Percentiles rank a stretch among this genome's conserved stretches.
Evolutionary conservation across 2,113 vertebrate genomes (phyloP).

Genomic region (Trogon surrucura): DNA sequence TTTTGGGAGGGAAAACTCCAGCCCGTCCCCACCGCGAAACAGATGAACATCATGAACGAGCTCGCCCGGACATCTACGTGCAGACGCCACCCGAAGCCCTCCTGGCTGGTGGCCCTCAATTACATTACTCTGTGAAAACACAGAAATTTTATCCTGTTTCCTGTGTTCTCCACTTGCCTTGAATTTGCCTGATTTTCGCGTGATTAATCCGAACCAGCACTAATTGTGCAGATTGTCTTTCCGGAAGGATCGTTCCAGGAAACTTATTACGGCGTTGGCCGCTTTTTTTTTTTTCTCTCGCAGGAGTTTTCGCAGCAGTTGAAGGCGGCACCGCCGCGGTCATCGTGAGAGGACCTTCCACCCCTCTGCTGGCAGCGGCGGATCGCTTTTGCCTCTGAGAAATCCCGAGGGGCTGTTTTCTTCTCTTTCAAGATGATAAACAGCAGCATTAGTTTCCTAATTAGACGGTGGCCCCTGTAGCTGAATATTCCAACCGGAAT

Average conservation of each 20-base stretch:
- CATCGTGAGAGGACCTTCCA: background rate
- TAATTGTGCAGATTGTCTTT: constrained; percentile 21
- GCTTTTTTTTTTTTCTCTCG: background rate
- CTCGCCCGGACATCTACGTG: background rate
- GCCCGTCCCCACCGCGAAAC: background rate
- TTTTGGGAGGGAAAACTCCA: background rate
- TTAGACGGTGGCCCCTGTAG: background rate
- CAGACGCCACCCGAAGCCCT: background rate
- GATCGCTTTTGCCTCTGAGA: rapidly evolving
- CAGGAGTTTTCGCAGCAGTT: background rate
- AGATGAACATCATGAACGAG: background rate
- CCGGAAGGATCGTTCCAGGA: background rate
- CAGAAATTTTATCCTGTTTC: background rate
- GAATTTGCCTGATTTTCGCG: background rate
- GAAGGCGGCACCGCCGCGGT: background rate
- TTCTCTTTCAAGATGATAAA: background rate
- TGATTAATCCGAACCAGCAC: background rate
- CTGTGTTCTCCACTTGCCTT: background rate
- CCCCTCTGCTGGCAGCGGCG: rapidly evolving
- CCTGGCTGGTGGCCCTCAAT: background rate
- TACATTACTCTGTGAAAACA: background rate
- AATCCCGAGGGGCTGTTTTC: rapidly evolving
- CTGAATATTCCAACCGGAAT: rapidly evolving
- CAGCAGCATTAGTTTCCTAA: background rate
- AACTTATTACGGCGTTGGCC: background rate